phyloP scores from a whole-genome alignment of 2,113 vertebrate species.

The Meles meles region DNA sequence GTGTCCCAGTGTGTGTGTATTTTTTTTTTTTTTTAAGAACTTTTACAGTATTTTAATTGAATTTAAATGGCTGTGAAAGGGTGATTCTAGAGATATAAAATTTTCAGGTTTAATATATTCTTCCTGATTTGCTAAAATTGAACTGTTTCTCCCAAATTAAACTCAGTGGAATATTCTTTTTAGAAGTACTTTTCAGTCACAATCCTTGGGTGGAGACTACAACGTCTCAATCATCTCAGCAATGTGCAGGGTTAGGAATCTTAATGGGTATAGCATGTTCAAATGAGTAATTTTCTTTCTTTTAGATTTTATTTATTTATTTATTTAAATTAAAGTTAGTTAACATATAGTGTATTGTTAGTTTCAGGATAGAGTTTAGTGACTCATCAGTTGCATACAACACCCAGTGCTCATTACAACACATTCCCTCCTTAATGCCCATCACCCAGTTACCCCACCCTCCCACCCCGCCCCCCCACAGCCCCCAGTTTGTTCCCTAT shows the following conservation, averaged over 20 bases:
- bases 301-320: not conserved
- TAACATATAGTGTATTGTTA: not conserved
- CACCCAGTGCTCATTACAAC: not conserved
- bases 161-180: not conserved
- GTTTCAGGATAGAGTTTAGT: not conserved
- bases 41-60: conserved; percentile 43
- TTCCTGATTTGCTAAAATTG: not conserved
- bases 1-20: not conserved
- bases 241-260: not conserved
- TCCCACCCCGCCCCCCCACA: not conserved
- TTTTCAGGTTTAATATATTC: not conserved
- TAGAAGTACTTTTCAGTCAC: not conserved
- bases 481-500: not conserved
- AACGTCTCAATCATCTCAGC: not conserved
- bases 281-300: not conserved
- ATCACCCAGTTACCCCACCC: not conserved
- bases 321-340: not conserved
- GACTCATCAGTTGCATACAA: not conserved
- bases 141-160: not conserved
- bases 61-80: not conserved
- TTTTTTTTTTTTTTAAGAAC: not conserved
- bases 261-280: not conserved
- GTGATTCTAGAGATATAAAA: not conserved
- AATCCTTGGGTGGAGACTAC: not conserved
- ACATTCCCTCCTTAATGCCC: not conserved